These are phyloP conservation scores for Rhagonycha fulva DNA, from an alignment of 2,888 invertebrate species.

Conservation along the genomic window DNA sequence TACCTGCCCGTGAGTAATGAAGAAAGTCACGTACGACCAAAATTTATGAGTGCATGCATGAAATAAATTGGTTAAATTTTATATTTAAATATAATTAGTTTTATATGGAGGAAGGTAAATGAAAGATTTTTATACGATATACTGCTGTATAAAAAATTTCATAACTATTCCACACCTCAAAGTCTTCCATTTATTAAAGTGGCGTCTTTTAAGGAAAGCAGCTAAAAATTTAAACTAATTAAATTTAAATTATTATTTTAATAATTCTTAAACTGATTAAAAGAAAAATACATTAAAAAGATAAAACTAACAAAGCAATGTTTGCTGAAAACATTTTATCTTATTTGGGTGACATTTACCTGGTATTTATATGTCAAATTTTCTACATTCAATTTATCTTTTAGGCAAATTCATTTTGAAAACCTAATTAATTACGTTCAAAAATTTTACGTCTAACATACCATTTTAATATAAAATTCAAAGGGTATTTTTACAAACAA, in stretches of 20 bases:
- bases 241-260: background rate
- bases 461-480: background rate
- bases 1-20: no score
- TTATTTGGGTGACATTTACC: background rate
- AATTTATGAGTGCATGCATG: no score
- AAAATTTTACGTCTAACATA: background rate
- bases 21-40: no score
- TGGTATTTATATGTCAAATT: background rate
- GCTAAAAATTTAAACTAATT: background rate
- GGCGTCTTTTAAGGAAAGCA: no score
- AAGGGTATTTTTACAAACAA: background rate
- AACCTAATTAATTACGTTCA: background rate
- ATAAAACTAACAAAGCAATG: background rate
- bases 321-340: background rate
- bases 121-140: no score
- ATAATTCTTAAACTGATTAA: background rate
- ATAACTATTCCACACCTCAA: no score
- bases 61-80: no score
- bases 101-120: no score
- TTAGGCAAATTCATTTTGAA: background rate
- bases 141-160: no score
- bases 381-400: background rate
- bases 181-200: no score
- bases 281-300: background rate
- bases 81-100: no score